These are phyloP conservation scores for Neomonachus schauinslandi DNA, from an alignment of 2,113 vertebrate genomes.

Conservation along the genomic window DNA sequence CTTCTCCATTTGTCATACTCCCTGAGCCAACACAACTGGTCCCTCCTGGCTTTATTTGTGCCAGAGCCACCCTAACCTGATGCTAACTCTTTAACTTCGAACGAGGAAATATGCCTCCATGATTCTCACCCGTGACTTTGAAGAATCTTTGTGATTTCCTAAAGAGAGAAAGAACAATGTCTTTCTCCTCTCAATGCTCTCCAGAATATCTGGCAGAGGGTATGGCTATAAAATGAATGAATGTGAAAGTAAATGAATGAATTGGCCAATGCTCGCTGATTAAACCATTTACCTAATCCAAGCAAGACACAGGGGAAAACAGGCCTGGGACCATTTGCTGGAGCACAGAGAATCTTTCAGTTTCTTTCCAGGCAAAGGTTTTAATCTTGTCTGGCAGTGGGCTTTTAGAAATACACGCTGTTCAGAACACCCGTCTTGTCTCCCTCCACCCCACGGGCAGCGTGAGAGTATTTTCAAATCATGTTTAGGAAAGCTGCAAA, in stretches of 20 bases:
- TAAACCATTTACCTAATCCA: neutral
- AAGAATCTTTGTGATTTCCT: neutral
- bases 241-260: neutral
- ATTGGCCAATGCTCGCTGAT: neutral
- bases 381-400: slow-evolving; percentile 18
- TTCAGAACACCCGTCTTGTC: neutral
- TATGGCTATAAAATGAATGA: neutral
- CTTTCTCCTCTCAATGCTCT: neutral
- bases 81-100: neutral
- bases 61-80: neutral
- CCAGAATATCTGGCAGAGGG: neutral
- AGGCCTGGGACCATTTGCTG: neutral
- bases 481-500: neutral
- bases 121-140: neutral
- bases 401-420: neutral
- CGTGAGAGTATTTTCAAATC: neutral
- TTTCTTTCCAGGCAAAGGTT: slow-evolving; percentile 23
- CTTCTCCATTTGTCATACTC: neutral
- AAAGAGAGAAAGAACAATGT: neutral
- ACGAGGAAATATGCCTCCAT: neutral
- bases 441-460: neutral
- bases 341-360: neutral
- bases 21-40: neutral
- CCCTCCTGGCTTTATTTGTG: neutral
- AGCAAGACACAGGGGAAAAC: neutral